These are phyloP conservation scores for Zaprionus tsacasi DNA, from an alignment of 1,140 invertebrate species.

Conservation along the genomic window DNA sequence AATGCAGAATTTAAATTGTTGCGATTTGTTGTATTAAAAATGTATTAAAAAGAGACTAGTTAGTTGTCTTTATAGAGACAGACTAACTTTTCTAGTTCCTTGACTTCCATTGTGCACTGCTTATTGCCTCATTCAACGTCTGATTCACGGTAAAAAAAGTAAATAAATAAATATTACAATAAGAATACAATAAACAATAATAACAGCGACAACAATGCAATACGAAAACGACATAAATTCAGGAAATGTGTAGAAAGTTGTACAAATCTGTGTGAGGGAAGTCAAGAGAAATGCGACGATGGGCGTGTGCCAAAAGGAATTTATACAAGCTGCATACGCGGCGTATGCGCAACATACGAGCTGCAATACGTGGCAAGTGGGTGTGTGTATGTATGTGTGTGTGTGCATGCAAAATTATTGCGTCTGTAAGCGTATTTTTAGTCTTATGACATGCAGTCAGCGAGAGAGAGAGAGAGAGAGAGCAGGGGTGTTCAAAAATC, in stretches of 20 bases:
- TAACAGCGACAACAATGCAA: not conserved
- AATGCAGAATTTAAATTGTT: too few species aligned
- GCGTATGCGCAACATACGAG: slow-evolving; percentile 48
- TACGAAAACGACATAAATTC: not conserved
- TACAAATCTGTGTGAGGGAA: slow-evolving; percentile 43
- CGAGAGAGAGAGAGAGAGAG: not conserved
- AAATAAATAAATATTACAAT: slow-evolving; percentile 36
- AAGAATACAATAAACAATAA: not conserved
- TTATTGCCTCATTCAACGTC: not conserved
- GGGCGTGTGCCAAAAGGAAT: slow-evolving; percentile 42
- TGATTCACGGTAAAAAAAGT: not conserved
- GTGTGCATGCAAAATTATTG: slow-evolving; percentile 51
- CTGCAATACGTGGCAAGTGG: too few species aligned
- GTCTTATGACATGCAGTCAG: slow-evolving; percentile 49
- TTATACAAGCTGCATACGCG: slow-evolving; percentile 50
- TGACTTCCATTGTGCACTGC: not conserved
- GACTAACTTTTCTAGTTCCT: not conserved
- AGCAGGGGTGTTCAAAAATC: slow-evolving; percentile 25
- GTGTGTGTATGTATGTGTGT: slow-evolving; percentile 6
- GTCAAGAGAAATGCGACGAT: slow-evolving; percentile 33
- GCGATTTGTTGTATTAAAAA: too few species aligned
- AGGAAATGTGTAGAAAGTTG: slow-evolving; percentile 39
- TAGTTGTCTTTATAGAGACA: too few species aligned
- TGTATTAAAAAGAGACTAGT: too few species aligned
- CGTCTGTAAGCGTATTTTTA: slow-evolving; percentile 57